phyloP scores from a whole-genome alignment of 2,888 invertebrate genomes.

The Orgyia antiqua region DNA sequence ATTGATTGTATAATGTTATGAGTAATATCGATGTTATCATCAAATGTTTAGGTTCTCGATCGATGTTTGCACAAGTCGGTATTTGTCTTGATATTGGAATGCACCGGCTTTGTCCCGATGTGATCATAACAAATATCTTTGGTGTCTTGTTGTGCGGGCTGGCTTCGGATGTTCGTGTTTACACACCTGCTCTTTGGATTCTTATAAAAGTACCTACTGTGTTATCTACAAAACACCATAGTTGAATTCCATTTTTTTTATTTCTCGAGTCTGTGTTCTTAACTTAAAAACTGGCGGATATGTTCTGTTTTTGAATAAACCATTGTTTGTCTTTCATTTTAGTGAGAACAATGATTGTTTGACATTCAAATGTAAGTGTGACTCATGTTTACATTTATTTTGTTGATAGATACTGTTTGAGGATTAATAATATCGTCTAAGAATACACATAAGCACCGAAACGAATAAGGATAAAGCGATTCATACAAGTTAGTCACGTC shows the following conservation, averaged over 20 bases:
- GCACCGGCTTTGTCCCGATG: constrained; percentile 31
- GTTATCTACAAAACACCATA: constrained; percentile 9
- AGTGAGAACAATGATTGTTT: constrained; percentile 13
- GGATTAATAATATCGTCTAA: background rate
- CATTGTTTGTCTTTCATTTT: constrained; percentile 16
- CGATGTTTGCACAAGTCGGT: constrained; percentile 23
- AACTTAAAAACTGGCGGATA: constrained; percentile 2
- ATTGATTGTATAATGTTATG: constrained; percentile 11
- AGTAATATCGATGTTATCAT: constrained; percentile 22
- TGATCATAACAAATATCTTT: constrained; percentile 33
- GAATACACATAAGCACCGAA: too few relatives aligned
- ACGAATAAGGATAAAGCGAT: too few relatives aligned
- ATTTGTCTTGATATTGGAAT: constrained; percentile 31
- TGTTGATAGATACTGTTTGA: constrained; percentile 2
- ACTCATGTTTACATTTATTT: constrained; percentile 9
- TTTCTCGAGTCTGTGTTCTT: constrained; percentile 2
- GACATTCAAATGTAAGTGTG: constrained; percentile 12
- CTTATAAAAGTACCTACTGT: constrained; percentile 16
- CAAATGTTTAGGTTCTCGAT: constrained; percentile 24
- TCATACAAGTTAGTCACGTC: background rate
- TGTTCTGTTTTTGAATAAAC: constrained; percentile 8
- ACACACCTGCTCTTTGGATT: constrained; percentile 34
- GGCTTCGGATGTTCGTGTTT: constrained; percentile 26
- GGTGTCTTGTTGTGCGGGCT: constrained; percentile 19
- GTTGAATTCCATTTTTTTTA: constrained; percentile 6